Percentiles rank a stretch among this genome's conserved stretches.
Conservation (phyloP, 1,140 invertebrate species). For the Coboldia fuscipes region DNA sequence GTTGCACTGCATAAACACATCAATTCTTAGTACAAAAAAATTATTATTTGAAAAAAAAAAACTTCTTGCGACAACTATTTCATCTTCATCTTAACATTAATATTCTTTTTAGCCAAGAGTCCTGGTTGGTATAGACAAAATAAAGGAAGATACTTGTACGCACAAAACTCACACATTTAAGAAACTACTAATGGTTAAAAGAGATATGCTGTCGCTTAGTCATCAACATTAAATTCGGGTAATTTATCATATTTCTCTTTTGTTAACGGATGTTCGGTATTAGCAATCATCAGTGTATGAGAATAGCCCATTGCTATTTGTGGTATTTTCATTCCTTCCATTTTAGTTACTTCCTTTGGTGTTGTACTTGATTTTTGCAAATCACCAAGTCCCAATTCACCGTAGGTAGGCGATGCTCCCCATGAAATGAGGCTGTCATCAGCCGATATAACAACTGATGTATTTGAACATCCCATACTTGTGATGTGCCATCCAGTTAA, state of each 20-base stretch:
- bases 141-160: no score
- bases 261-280: constrained; percentile 24
- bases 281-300: constrained; percentile 46
- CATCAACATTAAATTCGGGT: constrained; percentile 23
- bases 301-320: constrained; percentile 64
- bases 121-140: no score
- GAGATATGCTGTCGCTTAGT: constrained; percentile 11
- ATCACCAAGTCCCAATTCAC: constrained; percentile 78
- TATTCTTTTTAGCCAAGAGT: no score
- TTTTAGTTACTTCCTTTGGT: constrained; percentile 70
- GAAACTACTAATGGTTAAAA: no score
- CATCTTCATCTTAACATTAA: no score
- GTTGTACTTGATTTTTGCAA: constrained; percentile 67
- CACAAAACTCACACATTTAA: no score
- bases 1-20: no score
- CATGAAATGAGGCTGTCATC: constrained; percentile 79
- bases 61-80: no score
- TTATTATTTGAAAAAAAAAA: no score
- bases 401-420: constrained; percentile 79
- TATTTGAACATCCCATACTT: constrained; percentile 53
- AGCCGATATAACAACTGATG: constrained; percentile 68
- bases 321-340: constrained; percentile 62
- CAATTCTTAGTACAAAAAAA: no score
- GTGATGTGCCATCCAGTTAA: constrained; percentile 73
- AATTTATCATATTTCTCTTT: constrained; percentile 25